Conservation (phyloP, 2,113 vertebrate genomes). For the Oreochromis spilurus region DNA sequence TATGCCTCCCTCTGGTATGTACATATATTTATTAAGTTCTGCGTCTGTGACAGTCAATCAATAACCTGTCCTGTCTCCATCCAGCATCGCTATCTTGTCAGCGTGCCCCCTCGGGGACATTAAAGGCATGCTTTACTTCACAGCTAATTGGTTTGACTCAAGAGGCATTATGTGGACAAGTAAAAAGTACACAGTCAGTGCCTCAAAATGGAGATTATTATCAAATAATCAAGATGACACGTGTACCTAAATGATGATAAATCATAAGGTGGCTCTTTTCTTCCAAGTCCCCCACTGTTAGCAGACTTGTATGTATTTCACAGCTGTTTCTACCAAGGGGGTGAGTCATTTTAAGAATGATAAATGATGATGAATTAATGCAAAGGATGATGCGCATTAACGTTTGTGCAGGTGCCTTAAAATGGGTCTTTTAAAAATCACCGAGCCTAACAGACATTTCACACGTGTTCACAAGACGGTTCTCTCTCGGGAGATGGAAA, state of each 20-base stretch:
- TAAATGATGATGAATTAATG: background rate
- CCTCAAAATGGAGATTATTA: background rate
- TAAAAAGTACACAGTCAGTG: background rate
- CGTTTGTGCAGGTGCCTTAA: background rate
- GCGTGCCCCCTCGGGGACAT: background rate
- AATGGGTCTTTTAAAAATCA: background rate
- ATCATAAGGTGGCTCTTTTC: background rate
- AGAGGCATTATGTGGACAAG: background rate
- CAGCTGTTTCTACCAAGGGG: background rate
- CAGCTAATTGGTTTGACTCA: background rate
- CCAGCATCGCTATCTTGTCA: background rate
- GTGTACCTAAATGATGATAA: background rate
- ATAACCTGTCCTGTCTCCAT: background rate
- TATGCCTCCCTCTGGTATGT: background rate
- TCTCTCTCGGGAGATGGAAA: background rate
- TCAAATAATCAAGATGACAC: background rate
- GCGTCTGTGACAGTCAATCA: background rate
- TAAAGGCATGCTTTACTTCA: background rate
- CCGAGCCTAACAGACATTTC: background rate
- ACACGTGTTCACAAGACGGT: background rate
- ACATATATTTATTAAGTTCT: background rate
- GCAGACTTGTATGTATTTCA: background rate
- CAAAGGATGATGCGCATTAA: background rate
- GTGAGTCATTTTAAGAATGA: background rate
- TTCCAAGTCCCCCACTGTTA: background rate